Percentiles rank a stretch among this genome's conserved stretches.
Evolutionary conservation across 2,113 vertebrate genomes (phyloP).

Genomic region (Eonycteris spelaea): DNA sequence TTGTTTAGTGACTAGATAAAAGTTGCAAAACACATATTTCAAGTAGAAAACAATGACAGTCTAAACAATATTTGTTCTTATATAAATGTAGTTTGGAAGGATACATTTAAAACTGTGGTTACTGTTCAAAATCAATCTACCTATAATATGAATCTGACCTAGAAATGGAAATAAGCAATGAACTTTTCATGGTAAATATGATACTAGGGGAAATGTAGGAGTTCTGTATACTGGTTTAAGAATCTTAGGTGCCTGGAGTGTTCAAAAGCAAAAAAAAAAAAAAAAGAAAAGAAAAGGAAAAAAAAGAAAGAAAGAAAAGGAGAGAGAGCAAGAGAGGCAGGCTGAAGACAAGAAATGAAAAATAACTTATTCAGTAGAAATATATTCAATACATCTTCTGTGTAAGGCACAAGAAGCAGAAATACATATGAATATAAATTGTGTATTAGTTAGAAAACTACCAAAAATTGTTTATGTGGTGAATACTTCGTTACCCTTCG

Average conservation of each 20-base stretch:
- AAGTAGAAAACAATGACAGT: neutral
- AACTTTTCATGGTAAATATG: conserved; percentile 2
- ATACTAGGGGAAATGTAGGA: neutral
- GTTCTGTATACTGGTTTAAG: neutral
- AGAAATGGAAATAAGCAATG: neutral
- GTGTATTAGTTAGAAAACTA: conserved; percentile 80
- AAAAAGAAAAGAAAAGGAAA: neutral
- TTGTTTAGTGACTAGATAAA: neutral
- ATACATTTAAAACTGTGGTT: neutral
- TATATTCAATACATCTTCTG: conserved; percentile 75
- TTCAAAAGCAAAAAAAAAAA: neutral
- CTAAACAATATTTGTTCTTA: neutral
- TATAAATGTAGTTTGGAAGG: neutral
- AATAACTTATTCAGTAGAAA: conserved; percentile 64
- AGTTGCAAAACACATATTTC: neutral
- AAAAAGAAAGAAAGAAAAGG: neutral
- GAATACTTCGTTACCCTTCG: conserved; percentile 65
- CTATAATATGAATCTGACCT: neutral
- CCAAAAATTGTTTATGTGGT: conserved; percentile 78
- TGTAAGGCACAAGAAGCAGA: conserved; percentile 69
- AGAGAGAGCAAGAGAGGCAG: neutral
- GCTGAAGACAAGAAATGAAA: conserved; percentile 61
- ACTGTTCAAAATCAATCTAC: neutral
- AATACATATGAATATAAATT: conserved; percentile 81
- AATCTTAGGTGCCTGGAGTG: neutral